Evolutionary conservation across 2,888 invertebrate genomes (phyloP), one percentile per base, ranked within the genome.

Genomic region (Hymenopus coronatus): DNA sequence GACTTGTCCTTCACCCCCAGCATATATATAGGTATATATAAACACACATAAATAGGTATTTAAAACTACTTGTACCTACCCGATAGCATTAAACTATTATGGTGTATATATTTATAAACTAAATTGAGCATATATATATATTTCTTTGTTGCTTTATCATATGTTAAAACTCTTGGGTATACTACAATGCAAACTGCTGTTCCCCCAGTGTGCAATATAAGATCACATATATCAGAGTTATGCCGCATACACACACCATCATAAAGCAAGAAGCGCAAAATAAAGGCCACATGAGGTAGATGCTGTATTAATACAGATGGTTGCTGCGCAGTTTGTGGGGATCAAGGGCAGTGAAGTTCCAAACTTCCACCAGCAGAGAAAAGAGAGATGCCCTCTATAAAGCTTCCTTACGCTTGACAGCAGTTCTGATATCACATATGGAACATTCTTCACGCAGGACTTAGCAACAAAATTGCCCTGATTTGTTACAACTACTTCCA

Each of bases 231-330:
- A 70, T 70, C 54, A 70, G 54, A 70, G 25, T 70, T 70, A 70
- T 25, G 40, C 25, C 54, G 25, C 2, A 70, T 20, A 70, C 20
- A 20, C 54, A n/a, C n/a, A n/a, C n/a, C n/a, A n/a, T n/a, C 54
- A 70, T 70, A 70, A 70, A 70, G 20, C 54, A 70, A 20, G 25
- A 70, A 70, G 54, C 54, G 20, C 54, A 70, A 70, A 70, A 70
- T 70, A 70, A 70, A 70, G 20, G 54, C 54, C 54, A 70, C 54
- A 70, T 70, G 25, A 25, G 54, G 54, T 70, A 70, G 15, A 70
- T 70, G 54, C 86, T 86, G 86, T 86, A 86, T 86, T 86, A 86
- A 86, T 86, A 86, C 86, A 86, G 86, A 86, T 86, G 86, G 20
- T 30, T 1, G 14, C 54, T 70, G 70, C 86, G 28, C 81, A 9